Percentiles rank a stretch among this genome's conserved stretches.
Conservation (phyloP, 2,888 invertebrate genomes). For the Nomada flava region DNA sequence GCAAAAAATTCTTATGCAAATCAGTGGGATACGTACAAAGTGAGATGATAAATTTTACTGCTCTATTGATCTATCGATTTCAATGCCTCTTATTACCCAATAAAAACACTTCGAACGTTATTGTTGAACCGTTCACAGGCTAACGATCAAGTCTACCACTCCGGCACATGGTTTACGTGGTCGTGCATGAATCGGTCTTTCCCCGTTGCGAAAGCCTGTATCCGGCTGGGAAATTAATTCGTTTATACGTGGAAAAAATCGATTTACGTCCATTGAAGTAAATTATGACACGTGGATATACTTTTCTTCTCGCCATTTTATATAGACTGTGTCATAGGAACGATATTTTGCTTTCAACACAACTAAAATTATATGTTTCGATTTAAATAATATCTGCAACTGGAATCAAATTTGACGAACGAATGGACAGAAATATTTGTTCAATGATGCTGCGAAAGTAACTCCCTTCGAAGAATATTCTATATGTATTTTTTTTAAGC, state of each 20-base stretch:
- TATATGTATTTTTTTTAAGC: no score
- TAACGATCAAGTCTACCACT: constrained; percentile 56
- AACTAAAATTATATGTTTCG: no score
- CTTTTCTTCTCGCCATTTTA: not conserved
- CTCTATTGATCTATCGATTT: constrained; percentile 54
- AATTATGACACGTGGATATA: constrained; percentile 13
- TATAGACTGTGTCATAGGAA: not conserved
- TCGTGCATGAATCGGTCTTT: constrained; percentile 69
- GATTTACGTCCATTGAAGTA: constrained; percentile 38
- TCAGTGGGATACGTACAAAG: constrained; percentile 2
- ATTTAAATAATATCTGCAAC: no score
- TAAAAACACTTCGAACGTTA: constrained; percentile 57
- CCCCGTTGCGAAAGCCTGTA: constrained; percentile 72
- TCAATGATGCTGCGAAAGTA: no score
- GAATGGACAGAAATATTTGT: no score
- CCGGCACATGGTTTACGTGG: constrained; percentile 47
- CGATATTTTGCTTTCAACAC: no score
- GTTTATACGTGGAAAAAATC: constrained; percentile 50
- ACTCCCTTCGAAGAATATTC: no score
- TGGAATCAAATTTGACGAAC: no score
- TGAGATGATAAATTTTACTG: constrained; percentile 47
- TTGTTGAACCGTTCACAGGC: constrained; percentile 66
- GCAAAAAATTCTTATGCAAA: constrained; percentile 37
- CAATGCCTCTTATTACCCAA: constrained; percentile 53
- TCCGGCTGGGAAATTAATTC: constrained; percentile 66